These are phyloP conservation scores for Ailurus styani DNA, from an alignment of 2,113 vertebrate genomes.

Conservation along the genomic window DNA sequence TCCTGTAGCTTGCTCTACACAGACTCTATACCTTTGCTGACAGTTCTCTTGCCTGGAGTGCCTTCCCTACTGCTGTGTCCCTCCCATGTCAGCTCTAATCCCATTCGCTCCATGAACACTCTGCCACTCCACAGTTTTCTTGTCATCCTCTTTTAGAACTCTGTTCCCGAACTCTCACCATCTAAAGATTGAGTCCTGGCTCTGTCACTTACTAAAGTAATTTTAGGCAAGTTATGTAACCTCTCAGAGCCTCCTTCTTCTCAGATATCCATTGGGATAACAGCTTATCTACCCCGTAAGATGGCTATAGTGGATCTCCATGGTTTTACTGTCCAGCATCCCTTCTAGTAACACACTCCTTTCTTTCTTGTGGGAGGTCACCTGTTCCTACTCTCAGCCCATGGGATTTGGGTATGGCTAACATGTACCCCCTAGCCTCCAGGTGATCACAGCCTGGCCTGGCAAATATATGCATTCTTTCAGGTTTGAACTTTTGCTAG, in stretches of 20 bases:
- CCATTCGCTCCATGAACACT: background rate
- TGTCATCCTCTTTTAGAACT: background rate
- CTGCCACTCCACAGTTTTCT: background rate
- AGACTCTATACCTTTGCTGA: background rate
- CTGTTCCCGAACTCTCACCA: background rate
- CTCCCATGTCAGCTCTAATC: background rate
- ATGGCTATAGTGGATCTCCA: background rate
- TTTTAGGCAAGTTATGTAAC: background rate
- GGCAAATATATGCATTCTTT: background rate
- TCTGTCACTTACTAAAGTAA: background rate
- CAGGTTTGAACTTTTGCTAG: background rate
- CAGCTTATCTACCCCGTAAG: background rate
- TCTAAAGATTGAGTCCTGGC: background rate
- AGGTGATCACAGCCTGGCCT: background rate
- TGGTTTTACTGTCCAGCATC: background rate
- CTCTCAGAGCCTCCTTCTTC: background rate
- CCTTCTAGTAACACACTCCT: background rate
- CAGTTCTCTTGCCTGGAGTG: background rate
- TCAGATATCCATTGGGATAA: background rate
- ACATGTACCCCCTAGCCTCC: background rate
- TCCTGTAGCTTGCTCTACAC: background rate
- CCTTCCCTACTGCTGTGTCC: background rate
- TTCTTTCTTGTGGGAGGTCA: background rate
- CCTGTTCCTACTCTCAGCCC: background rate
- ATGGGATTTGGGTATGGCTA: background rate